phyloP scores from a whole-genome alignment of 2,888 invertebrate species.

The Anoncus sp. region DNA sequence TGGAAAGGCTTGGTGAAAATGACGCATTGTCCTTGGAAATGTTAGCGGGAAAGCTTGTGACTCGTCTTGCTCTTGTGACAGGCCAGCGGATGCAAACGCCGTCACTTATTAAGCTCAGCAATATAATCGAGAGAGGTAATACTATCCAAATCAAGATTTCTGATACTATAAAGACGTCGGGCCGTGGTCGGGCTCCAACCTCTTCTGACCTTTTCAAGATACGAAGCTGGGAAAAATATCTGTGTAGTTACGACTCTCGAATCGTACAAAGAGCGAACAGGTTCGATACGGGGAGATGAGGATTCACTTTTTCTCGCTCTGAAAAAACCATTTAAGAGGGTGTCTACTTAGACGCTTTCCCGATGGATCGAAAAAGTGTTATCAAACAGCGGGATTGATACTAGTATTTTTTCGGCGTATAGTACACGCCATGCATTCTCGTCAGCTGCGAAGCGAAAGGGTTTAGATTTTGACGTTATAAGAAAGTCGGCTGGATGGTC shows the following conservation, averaged over 20 bases:
- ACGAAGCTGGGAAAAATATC: constrained; percentile 22
- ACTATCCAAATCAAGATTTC: constrained; percentile 16
- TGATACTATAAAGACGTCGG: constrained; percentile 25
- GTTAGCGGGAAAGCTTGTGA: constrained; percentile 5
- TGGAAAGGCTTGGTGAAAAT: constrained; percentile 16
- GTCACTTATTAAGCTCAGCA: constrained; percentile 35
- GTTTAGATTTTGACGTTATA: constrained; percentile 37
- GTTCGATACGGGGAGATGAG: constrained; percentile 30
- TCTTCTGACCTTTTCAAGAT: constrained; percentile 32
- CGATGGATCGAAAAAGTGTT: constrained; percentile 27
- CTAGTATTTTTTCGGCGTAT: constrained; percentile 13
- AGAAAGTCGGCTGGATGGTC: constrained; percentile 31
- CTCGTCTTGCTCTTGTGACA: constrained; percentile 18
- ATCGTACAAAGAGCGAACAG: constrained; percentile 16
- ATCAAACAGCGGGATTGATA: constrained; percentile 25
- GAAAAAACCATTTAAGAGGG: constrained; percentile 23
- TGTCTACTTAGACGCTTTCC: constrained; percentile 24
- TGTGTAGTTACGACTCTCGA: constrained; percentile 26
- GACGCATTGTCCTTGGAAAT: constrained; percentile 1
- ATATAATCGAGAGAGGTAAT: constrained; percentile 26
- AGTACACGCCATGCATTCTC: constrained; percentile 33
- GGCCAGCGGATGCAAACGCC: constrained; percentile 24
- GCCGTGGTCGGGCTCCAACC: constrained; percentile 29
- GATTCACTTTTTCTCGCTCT: constrained; percentile 27
- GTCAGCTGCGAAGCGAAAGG: constrained; percentile 33